Evolutionary conservation across 1,140 invertebrate species (phyloP).

Genomic region (Tyrophagus putrescentiae): DNA sequence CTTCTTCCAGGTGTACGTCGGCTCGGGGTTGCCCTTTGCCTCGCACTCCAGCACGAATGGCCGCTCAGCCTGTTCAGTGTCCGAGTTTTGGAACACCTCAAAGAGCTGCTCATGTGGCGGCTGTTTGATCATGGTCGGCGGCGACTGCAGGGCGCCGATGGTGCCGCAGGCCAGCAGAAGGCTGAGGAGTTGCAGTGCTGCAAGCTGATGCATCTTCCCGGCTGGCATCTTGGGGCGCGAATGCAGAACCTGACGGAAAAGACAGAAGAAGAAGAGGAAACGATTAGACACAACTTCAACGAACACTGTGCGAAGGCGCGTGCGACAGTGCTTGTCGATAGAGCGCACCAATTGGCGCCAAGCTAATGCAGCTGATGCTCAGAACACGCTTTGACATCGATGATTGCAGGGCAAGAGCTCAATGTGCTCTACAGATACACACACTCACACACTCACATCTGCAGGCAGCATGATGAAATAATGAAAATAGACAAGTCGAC

Average conservation of each 20-base stretch:
- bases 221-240: background rate
- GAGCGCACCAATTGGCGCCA: background rate
- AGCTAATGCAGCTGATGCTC: background rate
- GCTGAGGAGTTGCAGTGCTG: background rate
- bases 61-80: conserved; percentile 65
- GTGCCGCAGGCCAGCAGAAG: background rate
- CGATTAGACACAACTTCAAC: too few species aligned
- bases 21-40: conserved; percentile 74
- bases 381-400: background rate
- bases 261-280: too few species aligned
- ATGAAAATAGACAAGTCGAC: conserved; percentile 11
- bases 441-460: conserved; percentile 1
- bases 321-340: too few species aligned
- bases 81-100: conserved; percentile 57
- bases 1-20: conserved; percentile 86
- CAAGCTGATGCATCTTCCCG: background rate
- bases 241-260: conserved; percentile 1
- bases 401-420: background rate
- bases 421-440: background rate
- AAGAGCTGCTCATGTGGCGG: conserved; percentile 76
- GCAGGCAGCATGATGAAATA: background rate
- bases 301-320: too few species aligned
- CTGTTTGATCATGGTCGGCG: conserved; percentile 74
- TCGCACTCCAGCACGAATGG: conserved; percentile 88
- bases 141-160: conserved; percentile 29